A percentile compares a stretch with the other conserved stretches of the same genome.
Evolutionary conservation across 2,797 vertebrate species (phyloP).

Genomic region (Siniperca obscura): DNA sequence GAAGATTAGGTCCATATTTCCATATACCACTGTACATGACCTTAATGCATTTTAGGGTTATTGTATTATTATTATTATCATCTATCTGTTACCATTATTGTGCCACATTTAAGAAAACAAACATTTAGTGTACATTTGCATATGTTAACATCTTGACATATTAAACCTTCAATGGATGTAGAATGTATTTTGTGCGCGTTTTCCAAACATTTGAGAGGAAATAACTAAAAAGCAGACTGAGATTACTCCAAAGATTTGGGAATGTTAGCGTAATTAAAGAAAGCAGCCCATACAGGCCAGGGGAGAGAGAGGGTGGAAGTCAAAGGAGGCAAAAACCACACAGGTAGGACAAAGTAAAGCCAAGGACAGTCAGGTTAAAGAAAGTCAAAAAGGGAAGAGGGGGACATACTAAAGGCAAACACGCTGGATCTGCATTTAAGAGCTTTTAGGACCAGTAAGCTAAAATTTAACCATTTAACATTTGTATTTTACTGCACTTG

Average conservation of each 20-base stretch:
- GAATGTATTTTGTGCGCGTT: slow-evolving; percentile 39
- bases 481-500: not conserved
- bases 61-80: not conserved
- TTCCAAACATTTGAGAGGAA: slow-evolving; percentile 72
- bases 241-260: slow-evolving; percentile 24
- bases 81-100: not conserved
- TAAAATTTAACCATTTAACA: not conserved
- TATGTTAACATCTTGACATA: no score
- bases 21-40: not conserved
- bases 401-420: slow-evolving; percentile 35
- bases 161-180: not conserved
- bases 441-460: slow-evolving; percentile 28
- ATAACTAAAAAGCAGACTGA: slow-evolving; percentile 24
- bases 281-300: slow-evolving; percentile 51
- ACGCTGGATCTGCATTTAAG: slow-evolving; percentile 53
- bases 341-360: slow-evolving; percentile 45
- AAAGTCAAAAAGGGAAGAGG: slow-evolving; percentile 16
- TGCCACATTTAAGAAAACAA: not conserved
- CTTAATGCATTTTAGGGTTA: not conserved
- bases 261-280: slow-evolving; percentile 32
- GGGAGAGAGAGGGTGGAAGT: slow-evolving; percentile 77
- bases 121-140: not conserved
- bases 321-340: slow-evolving; percentile 80
- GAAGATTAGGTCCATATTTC: not conserved
- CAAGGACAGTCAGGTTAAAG: slow-evolving; percentile 52